phyloP scores from a whole-genome alignment of 2,797 vertebrate species.

The Rhinogobio ventralis region DNA sequence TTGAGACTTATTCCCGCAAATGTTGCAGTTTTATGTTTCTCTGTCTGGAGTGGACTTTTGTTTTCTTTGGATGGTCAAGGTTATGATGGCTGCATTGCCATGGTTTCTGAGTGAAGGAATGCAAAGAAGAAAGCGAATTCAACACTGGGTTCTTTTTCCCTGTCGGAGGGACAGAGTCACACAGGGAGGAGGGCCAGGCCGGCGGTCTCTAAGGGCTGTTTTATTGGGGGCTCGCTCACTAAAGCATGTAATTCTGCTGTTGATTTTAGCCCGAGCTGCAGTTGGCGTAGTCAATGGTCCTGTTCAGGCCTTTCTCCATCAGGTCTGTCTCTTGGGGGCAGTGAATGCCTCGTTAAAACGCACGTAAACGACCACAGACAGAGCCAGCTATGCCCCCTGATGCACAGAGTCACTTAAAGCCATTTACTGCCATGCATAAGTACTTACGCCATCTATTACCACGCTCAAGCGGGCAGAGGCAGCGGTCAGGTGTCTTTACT shows the following conservation, averaged over 20 bases:
- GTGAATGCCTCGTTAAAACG: constrained; percentile 72
- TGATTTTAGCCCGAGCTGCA: constrained; percentile 75
- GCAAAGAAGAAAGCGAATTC: constrained; percentile 55
- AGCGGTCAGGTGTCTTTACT: constrained; percentile 43
- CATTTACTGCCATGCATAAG: constrained; percentile 55
- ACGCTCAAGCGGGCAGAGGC: constrained; percentile 31
- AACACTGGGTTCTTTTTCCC: constrained; percentile 36
- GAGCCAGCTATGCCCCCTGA: constrained; percentile 56
- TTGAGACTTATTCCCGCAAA: constrained; percentile 52
- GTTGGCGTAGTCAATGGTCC: constrained; percentile 73
- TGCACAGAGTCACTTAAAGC: constrained; percentile 57
- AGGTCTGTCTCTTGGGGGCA: constrained; percentile 68
- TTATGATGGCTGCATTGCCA: constrained; percentile 51
- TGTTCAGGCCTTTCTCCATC: constrained; percentile 72
- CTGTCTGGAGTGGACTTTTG: constrained; percentile 29
- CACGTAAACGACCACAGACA: constrained; percentile 71
- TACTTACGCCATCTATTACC: constrained; percentile 53
- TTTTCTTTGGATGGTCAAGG: constrained; percentile 56
- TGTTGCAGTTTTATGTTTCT: constrained; percentile 34
- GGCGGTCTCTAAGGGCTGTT: constrained; percentile 66
- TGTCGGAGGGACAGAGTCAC: constrained; percentile 59
- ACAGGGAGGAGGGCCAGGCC: constrained; percentile 53
- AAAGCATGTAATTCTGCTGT: constrained; percentile 76
- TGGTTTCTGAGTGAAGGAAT: constrained; percentile 51
- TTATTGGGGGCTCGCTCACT: constrained; percentile 72